Evolutionary conservation across 2,888 invertebrate genomes (phyloP).

Genomic region (Timema cristinae): DNA sequence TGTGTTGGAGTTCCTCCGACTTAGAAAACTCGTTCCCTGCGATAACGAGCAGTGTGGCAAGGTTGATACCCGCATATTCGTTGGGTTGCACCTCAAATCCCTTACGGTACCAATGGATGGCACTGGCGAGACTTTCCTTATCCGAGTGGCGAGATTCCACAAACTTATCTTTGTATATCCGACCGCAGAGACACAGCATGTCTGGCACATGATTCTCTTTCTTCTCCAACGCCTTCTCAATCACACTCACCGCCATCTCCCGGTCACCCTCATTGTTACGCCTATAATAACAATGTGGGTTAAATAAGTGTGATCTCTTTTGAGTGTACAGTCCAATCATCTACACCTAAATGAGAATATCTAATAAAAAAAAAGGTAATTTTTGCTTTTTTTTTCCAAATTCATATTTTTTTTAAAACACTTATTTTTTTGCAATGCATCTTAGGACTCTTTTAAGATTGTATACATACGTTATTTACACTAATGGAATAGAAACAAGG

Average conservation of each 20-base stretch:
- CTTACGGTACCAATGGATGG: constrained; percentile 96
- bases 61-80: constrained; percentile 98
- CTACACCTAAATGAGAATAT: too few relatives aligned
- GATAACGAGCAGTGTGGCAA: constrained; percentile 94
- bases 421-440: too few relatives aligned
- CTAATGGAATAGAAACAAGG: too few relatives aligned
- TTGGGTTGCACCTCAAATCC: constrained; percentile 98
- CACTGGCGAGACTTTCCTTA: constrained; percentile 79
- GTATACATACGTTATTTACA: too few relatives aligned
- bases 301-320: too few relatives aligned
- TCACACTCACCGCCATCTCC: constrained; percentile 87
- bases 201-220: constrained; percentile 96
- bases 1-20: constrained; percentile 85
- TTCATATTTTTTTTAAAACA: too few relatives aligned
- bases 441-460: too few relatives aligned
- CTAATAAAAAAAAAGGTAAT: too few relatives aligned
- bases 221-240: constrained; percentile 84
- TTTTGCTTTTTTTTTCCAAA: too few relatives aligned
- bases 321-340: too few relatives aligned
- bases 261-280: constrained; percentile 92
- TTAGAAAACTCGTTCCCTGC: constrained; percentile 93
- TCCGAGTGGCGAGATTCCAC: constrained; percentile 93
- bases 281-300: constrained; percentile 48
- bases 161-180: constrained; percentile 96
- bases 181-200: constrained; percentile 94